Evolutionary conservation across 1,140 invertebrate species (phyloP).

Genomic region (Pantala flavescens): DNA sequence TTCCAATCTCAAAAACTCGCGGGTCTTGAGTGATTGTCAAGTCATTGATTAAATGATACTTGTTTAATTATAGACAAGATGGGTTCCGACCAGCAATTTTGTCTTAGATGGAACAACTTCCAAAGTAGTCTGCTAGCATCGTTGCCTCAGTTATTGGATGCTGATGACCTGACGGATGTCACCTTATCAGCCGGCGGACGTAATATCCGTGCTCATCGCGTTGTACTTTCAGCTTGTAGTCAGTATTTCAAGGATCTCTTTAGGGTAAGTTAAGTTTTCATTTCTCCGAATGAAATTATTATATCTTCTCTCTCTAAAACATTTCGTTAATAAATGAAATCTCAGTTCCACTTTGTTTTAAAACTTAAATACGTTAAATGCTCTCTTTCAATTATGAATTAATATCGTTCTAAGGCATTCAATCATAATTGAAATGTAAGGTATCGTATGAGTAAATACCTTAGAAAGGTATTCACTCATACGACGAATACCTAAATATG

Average conservation of each 20-base stretch:
- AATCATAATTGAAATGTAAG: too few relatives aligned
- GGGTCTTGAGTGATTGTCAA: too few relatives aligned
- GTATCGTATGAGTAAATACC: too few relatives aligned
- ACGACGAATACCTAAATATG: too few relatives aligned
- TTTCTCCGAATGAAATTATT: background rate
- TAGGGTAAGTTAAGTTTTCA: constrained; percentile 44
- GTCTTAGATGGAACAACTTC: constrained; percentile 67
- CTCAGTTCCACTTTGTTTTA: too few relatives aligned
- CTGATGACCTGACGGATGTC: constrained; percentile 79
- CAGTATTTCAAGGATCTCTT: constrained; percentile 85
- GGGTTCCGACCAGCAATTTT: constrained; percentile 56
- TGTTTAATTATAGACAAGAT: constrained; percentile 23
- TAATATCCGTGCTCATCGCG: constrained; percentile 68
- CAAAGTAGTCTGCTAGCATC: constrained; percentile 71
- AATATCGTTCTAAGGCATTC: too few relatives aligned
- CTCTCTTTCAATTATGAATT: too few relatives aligned
- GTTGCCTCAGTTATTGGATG: constrained; percentile 67
- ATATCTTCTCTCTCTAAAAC: too few relatives aligned
- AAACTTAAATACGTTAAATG: too few relatives aligned
- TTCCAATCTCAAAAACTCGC: background rate
- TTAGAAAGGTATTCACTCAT: too few relatives aligned
- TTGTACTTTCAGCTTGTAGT: constrained; percentile 83
- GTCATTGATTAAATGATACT: background rate
- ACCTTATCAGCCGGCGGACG: constrained; percentile 74
- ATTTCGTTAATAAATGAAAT: too few relatives aligned